These are phyloP conservation scores for Kradibia gibbosae DNA, from an alignment of 1,140 invertebrate genomes.

Conservation along the genomic window DNA sequence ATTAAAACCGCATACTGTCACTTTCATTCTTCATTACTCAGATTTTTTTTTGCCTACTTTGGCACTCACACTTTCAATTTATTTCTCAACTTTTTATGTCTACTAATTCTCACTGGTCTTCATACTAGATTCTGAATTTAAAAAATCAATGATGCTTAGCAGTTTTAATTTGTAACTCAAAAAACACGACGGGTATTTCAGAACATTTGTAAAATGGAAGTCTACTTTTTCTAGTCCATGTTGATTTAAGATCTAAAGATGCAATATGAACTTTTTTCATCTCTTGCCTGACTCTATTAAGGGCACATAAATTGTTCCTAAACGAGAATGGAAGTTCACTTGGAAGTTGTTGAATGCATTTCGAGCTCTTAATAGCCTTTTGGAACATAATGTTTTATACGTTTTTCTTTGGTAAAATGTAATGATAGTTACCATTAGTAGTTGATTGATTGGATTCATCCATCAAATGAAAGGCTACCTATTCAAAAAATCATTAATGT, in stretches of 20 bases:
- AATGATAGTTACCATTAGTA: not conserved
- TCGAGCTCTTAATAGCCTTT: not conserved
- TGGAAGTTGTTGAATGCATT: not conserved
- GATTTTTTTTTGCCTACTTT: too few relatives aligned
- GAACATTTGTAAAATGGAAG: not conserved
- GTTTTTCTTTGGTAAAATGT: not conserved
- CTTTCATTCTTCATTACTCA: too few relatives aligned
- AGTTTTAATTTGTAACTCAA: too few relatives aligned
- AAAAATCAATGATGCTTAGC: too few relatives aligned
- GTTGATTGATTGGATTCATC: not conserved
- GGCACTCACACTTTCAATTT: too few relatives aligned
- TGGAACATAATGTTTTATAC: not conserved
- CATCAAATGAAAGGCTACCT: not conserved
- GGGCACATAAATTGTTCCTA: constrained; percentile 6
- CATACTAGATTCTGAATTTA: too few relatives aligned
- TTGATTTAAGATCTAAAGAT: constrained; percentile 29
- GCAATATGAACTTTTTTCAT: not conserved
- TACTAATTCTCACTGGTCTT: too few relatives aligned
- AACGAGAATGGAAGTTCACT: not conserved
- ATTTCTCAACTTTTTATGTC: too few relatives aligned
- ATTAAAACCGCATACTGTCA: constrained; percentile 44
- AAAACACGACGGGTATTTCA: not conserved
- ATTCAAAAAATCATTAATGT: too few relatives aligned
- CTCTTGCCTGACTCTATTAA: constrained; percentile 1
- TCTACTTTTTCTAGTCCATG: not conserved